Evolutionary conservation across 2,113 vertebrate species (phyloP).

Genomic region (Grus americana): DNA sequence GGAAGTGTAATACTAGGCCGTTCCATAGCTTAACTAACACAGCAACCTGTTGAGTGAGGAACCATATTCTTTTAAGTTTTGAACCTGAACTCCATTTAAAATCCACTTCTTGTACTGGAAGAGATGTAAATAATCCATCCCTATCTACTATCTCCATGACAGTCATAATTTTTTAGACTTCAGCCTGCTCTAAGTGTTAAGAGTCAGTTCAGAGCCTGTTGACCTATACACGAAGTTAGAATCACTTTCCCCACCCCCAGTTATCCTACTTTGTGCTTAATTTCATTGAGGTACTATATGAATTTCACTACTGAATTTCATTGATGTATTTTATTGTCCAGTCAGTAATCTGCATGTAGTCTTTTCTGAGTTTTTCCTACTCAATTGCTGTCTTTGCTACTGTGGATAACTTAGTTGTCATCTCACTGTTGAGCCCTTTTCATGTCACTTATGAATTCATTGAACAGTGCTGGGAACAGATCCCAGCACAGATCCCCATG

Average conservation of each 20-base stretch:
- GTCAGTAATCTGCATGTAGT: fast-evolving
- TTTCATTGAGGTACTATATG: neutral
- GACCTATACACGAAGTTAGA: neutral
- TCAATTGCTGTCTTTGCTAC: neutral
- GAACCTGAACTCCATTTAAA: neutral
- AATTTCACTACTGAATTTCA: neutral
- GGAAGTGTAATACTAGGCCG: neutral
- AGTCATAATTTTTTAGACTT: neutral
- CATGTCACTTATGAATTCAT: slow-evolving; percentile 1
- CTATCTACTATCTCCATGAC: neutral
- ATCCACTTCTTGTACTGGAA: neutral
- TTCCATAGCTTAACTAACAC: neutral
- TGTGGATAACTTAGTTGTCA: neutral
- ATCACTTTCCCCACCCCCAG: neutral
- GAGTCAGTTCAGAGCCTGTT: neutral
- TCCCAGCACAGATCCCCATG: slow-evolving; percentile 6
- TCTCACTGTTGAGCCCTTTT: slow-evolving; percentile 31
- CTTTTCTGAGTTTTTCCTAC: neutral
- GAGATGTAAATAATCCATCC: neutral
- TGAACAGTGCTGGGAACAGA: slow-evolving; percentile 28
- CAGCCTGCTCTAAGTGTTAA: neutral
- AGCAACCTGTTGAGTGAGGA: neutral
- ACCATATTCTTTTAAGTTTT: neutral
- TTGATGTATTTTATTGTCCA: neutral
- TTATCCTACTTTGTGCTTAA: neutral